Conservation (phyloP, 2,113 vertebrate genomes). For the Psettodes erumei region DNA sequence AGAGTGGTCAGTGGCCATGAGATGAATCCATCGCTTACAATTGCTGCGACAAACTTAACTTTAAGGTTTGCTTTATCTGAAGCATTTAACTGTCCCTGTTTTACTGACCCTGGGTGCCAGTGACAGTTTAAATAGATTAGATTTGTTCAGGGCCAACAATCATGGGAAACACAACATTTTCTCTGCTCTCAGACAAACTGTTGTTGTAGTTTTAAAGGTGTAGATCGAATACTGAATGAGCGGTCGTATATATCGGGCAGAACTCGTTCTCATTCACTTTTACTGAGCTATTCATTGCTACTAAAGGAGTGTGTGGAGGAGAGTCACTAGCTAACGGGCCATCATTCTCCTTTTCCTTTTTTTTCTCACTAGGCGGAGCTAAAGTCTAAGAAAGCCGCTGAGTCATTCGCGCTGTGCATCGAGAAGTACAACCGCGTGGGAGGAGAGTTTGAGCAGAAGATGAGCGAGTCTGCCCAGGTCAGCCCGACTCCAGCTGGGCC, state of each 20-base stretch:
- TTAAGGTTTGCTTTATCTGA: no score
- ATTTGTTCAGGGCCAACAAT: not conserved
- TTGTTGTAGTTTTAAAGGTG: not conserved
- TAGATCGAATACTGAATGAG: not conserved
- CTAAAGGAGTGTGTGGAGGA: slow-evolving; percentile 32
- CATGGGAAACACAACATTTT: not conserved
- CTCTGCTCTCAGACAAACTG: not conserved
- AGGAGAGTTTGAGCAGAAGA: slow-evolving; percentile 93
- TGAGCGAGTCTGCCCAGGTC: slow-evolving; percentile 93
- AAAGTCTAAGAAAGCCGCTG: slow-evolving; percentile 92
- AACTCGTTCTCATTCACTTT: slow-evolving; percentile 7
- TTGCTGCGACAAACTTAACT: not conserved
- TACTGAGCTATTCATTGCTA: not conserved
- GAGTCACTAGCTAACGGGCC: not conserved
- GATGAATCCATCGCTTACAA: no score
- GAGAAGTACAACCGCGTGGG: slow-evolving; percentile 92
- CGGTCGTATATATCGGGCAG: not conserved
- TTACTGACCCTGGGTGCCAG: not conserved
- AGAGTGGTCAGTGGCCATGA: no score
- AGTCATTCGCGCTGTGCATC: slow-evolving; percentile 86
- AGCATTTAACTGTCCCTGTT: no score
- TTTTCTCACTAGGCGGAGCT: slow-evolving; percentile 86
- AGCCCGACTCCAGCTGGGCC: slow-evolving; percentile 34
- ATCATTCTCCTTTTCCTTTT: slow-evolving; percentile 5
- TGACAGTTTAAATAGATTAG: slow-evolving; percentile 6